A percentile compares a stretch with the other conserved stretches of the same genome.
Evolutionary conservation across 2,113 vertebrate species (phyloP).

Genomic region (Lichenostomus cassidix): DNA sequence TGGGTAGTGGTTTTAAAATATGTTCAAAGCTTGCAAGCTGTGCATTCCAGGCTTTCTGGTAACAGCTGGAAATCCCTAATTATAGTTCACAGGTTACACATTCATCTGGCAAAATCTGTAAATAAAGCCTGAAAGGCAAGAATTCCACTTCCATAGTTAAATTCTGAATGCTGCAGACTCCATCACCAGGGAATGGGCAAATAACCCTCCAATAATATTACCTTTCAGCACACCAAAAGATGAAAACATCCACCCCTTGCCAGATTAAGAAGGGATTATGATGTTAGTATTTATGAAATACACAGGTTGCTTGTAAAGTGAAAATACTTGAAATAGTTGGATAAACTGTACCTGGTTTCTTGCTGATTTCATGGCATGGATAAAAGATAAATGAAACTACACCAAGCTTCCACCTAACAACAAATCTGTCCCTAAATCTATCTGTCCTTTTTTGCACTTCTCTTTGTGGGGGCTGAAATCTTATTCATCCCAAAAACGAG

Average conservation of each 20-base stretch:
- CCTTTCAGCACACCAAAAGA: background rate
- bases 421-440: background rate
- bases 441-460: background rate
- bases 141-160: slow-evolving; percentile 60
- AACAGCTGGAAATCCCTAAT: slow-evolving; percentile 76
- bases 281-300: slow-evolving; percentile 35
- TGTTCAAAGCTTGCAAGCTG: slow-evolving; percentile 44
- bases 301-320: background rate
- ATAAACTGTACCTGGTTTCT: background rate
- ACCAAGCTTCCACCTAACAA: background rate
- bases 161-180: slow-evolving; percentile 40
- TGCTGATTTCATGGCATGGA: background rate
- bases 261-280: slow-evolving; percentile 35
- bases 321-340: slow-evolving; percentile 42
- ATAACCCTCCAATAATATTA: slow-evolving; percentile 23
- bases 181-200: slow-evolving; percentile 10
- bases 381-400: background rate
- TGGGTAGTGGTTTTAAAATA: slow-evolving; percentile 51
- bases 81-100: slow-evolving; percentile 70
- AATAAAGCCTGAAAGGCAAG: slow-evolving; percentile 73
- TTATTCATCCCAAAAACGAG: background rate
- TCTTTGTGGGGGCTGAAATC: background rate
- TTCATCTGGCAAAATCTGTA: slow-evolving; percentile 73
- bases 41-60: slow-evolving; percentile 67
- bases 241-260: slow-evolving; percentile 21